Conservation (phyloP, 2,113 vertebrate genomes). For the Passer montanus region DNA sequence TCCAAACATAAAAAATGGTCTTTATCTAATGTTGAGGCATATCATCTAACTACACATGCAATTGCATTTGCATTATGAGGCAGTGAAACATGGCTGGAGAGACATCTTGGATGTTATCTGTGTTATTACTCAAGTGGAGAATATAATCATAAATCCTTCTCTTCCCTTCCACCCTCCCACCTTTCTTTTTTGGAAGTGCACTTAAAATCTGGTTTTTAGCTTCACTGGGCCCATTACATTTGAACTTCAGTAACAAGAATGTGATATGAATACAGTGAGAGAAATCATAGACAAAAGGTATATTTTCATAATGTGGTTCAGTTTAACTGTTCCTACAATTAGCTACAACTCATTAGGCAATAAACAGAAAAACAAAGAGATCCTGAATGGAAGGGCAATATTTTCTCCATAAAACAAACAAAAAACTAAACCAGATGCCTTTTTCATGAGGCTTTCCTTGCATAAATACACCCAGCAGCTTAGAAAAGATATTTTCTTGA, state of each 20-base stretch:
- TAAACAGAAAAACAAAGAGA: constrained; percentile 49
- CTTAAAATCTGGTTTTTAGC: constrained; percentile 59
- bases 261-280: neutral
- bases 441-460: neutral
- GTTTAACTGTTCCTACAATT: constrained; percentile 49
- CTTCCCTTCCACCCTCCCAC: neutral
- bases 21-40: constrained; percentile 37
- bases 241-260: constrained; percentile 49
- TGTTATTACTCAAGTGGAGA: constrained; percentile 53
- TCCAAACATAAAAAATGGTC: neutral
- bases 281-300: constrained; percentile 19
- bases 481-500: neutral
- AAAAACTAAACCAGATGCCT: constrained; percentile 7
- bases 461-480: constrained; percentile 1
- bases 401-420: constrained; percentile 43
- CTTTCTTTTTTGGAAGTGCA: constrained; percentile 3
- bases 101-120: constrained; percentile 36
- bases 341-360: constrained; percentile 59
- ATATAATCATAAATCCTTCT: constrained; percentile 48
- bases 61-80: constrained; percentile 31
- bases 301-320: constrained; percentile 13
- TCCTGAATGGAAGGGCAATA: constrained; percentile 22
- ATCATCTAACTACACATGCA: neutral
- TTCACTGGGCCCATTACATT: constrained; percentile 53
- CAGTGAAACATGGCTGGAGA: constrained; percentile 32